A percentile compares a stretch with the other conserved stretches of the same genome.
These are phyloP conservation scores for Caenorhabditis sp. DNA, from an alignment of 2,888 invertebrate genomes.

Conservation along the genomic window DNA sequence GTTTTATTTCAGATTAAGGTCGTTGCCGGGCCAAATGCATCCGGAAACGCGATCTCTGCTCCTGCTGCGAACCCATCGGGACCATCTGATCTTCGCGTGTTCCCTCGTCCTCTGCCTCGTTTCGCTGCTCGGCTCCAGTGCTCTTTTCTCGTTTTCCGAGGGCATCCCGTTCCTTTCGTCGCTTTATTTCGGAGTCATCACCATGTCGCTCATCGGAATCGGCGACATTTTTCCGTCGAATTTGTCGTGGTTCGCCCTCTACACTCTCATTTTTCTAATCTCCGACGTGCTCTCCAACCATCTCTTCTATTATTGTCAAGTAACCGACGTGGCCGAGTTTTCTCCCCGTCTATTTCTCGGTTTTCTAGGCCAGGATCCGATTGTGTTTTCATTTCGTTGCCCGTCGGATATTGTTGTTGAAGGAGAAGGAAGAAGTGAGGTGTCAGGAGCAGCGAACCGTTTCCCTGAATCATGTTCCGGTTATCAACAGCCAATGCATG, in stretches of 20 bases:
- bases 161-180: conserved; percentile 14
- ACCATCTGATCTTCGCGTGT: conserved; percentile 24
- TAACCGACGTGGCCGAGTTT: not conserved
- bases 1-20: not conserved
- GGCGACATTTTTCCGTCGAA: conserved; percentile 39
- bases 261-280: conserved; percentile 26
- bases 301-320: conserved; percentile 43
- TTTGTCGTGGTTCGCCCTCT: conserved; percentile 19
- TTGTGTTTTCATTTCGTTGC: conserved; percentile 12
- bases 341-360: not conserved
- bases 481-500: conserved; percentile 51
- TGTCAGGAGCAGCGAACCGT: not conserved
- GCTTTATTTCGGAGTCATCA: conserved; percentile 45
- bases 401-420: conserved; percentile 12
- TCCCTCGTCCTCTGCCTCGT: conserved; percentile 26
- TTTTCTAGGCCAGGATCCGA: conserved; percentile 31
- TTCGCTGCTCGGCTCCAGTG: conserved; percentile 21
- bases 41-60: not conserved
- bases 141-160: conserved; percentile 24
- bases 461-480: conserved; percentile 28
- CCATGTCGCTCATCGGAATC: conserved; percentile 39
- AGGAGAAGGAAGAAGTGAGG: not conserved
- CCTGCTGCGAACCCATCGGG: not conserved
- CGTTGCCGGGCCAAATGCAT: too few species aligned
- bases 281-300: conserved; percentile 46